Base-by-base conservation (phyloP, 2,797 vertebrate genomes). In the Malacoctenus gilli region DNA sequence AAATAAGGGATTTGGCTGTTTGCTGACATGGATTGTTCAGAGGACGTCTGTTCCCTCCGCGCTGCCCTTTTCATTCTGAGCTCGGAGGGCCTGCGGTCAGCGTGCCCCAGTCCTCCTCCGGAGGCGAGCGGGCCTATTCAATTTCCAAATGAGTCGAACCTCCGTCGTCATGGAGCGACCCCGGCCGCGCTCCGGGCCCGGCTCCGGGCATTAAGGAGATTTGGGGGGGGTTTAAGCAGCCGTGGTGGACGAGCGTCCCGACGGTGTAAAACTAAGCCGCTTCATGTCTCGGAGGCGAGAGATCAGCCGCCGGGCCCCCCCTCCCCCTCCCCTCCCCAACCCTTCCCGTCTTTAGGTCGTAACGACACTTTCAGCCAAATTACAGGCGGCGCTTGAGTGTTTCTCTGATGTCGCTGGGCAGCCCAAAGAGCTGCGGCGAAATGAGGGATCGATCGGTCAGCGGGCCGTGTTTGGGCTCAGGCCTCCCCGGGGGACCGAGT, bases 141-240 rank as follows among this genome's bases (percentile, higher is more conserved):
- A 76, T 81, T 71, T 76, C 39, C 59, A 78, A 77, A 81, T 72
- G 62, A 78, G 53, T 58, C 51, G 41, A 77, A 53, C 71, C 49
- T 69, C 72, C 69, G 56, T 82, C 62, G 68, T 51, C 18, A 19
- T 57, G 16, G 48, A 57, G 42, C n/a, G 16, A 61, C 36, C 35
- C 13, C 0, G 12, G n/a, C n/a, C 59, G 60, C 51, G 43, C 44
- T 23, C 55, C 48, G 59, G n/a, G 67, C 40, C 58, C 41, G 44
- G 67, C 49, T 9, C 60, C 56, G 44, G 46, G 52, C 48, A 53
- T 70, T 75, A 77, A 69, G 64, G 32, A 73, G 79, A 79, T 82
- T 80, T n/a, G n/a, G n/a, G n/a, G n/a, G 53, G 49, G 62, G 61
- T 68, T 85, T 80, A 80, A 83, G 84, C 73, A 63, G 64, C 62